phyloP scores from a whole-genome alignment of 2,797 vertebrate species.

The Bradypus variegatus region DNA sequence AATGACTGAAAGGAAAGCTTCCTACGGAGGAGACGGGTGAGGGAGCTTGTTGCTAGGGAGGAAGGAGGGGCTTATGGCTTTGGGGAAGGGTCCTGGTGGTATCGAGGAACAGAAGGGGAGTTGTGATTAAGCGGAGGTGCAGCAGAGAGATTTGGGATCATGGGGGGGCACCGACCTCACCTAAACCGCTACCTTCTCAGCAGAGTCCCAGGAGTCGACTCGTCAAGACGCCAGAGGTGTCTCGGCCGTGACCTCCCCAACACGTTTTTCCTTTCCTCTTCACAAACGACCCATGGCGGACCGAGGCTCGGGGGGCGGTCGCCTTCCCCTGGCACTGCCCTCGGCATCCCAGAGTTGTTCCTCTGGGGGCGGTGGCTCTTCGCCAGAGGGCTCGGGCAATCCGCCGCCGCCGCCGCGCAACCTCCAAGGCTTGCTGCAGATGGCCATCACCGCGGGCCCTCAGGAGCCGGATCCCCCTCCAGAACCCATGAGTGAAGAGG shows the following conservation, averaged over 20 bases:
- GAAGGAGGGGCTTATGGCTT: background rate
- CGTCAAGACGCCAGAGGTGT: constrained; percentile 18
- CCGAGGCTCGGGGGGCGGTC: constrained; percentile 59
- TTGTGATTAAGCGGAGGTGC: background rate
- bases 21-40: background rate
- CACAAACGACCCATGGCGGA: constrained; percentile 51
- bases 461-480: constrained; percentile 70
- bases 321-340: constrained; percentile 60
- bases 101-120: background rate
- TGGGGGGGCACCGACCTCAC: background rate
- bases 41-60: constrained; percentile 16
- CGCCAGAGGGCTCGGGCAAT: constrained; percentile 65
- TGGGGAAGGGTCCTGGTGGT: constrained; percentile 21
- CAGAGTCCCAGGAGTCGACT: constrained; percentile 39
- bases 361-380: constrained; percentile 47
- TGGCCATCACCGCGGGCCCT: constrained; percentile 86
- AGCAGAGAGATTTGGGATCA: background rate
- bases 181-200: constrained; percentile 34
- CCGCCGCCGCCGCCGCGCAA: constrained; percentile 66
- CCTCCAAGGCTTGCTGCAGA: constrained; percentile 81
- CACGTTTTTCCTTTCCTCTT: background rate
- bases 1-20: constrained; percentile 22
- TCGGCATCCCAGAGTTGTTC: constrained; percentile 55
- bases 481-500: constrained; percentile 87
- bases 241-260: background rate